Conservation (phyloP, 2,797 vertebrate genomes). For the Glossophaga mutica region DNA sequence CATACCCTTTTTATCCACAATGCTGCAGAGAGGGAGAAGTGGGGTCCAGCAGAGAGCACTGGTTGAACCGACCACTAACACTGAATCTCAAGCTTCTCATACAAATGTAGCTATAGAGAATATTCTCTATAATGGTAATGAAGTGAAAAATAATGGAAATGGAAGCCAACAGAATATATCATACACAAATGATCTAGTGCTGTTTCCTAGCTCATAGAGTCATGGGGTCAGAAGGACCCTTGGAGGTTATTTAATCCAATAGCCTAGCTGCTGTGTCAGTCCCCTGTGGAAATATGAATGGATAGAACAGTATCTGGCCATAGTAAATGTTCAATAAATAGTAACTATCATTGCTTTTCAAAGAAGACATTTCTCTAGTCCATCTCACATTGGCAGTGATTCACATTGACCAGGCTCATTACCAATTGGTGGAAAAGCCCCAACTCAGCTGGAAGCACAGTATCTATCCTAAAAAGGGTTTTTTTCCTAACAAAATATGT, state of each 20-base stretch:
- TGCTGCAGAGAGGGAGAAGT: background rate
- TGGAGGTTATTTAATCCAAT: slow-evolving; percentile 19
- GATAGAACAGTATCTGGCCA: slow-evolving; percentile 24
- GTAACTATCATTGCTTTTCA: slow-evolving; percentile 32
- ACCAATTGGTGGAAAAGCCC: background rate
- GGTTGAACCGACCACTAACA: background rate
- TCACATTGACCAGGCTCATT: slow-evolving; percentile 20
- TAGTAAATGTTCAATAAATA: slow-evolving; percentile 67
- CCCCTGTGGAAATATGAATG: slow-evolving; percentile 25
- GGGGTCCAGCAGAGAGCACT: background rate
- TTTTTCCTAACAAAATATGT: slow-evolving; percentile 7
- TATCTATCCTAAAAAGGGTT: background rate
- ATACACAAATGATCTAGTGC: slow-evolving; percentile 6
- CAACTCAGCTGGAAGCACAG: background rate
- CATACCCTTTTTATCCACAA: background rate
- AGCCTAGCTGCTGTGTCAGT: slow-evolving; percentile 6
- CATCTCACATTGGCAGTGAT: slow-evolving; percentile 24
- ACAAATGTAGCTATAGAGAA: background rate
- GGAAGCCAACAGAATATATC: slow-evolving; percentile 29
- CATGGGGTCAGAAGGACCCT: background rate
- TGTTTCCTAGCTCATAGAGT: slow-evolving; percentile 29
- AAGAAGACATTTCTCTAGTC: slow-evolving; percentile 51
- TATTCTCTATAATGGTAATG: background rate
- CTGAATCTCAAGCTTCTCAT: background rate
- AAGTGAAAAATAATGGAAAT: slow-evolving; percentile 23